Base-by-base conservation (phyloP, 2,888 invertebrate genomes). In the Fissipunctia ypsillon region DNA sequence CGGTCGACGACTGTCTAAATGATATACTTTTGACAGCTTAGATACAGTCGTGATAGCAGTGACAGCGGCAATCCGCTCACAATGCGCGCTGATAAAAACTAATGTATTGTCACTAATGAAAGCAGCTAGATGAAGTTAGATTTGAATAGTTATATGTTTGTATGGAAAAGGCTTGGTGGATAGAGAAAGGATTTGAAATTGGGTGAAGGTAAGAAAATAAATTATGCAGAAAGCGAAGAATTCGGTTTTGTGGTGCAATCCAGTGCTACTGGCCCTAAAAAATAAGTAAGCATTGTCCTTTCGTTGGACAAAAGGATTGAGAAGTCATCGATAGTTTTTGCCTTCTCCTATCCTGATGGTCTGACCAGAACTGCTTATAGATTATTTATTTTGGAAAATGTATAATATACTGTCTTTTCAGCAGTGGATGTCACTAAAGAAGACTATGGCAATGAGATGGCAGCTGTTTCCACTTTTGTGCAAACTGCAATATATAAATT, bases 21-120 rank as follows among this genome's bases (percentile, higher is more conserved):
- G 93, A 94, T 93, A 94, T 92, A 92, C 92, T 92, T 94, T 92
- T 94, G 94, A 94, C 94, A 92, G 93, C 79, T 63, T 81, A 87
- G 92, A 94, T 93, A 91, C 90, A 88, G 87, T 70, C 69, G 64
- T 85, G 94, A 94, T 93, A 91, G 90, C 79, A 90, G 76, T 90
- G 94, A 91, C 91, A 91, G 91, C 88, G 87, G 88, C 86, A 90
- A 89, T 85, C 88, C 81, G 88, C 89, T 87, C 86, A 87, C 87
- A 89, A 85, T 89, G 87, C 79, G 68, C 74, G 73, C 83, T 83
- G 87, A 90, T 84, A 86, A 85, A 84, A 87, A 84, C 84, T 83
- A 84, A 85, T 85, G 84, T 84, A 87, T 81, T 78, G 83, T 76
- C 85, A 73, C 76, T 83, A 82, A 86, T 84, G 78, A 83, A 84